These are phyloP conservation scores for Aphaenogaster ashmeadi DNA, from an alignment of 1,140 invertebrate genomes.

Conservation along the genomic window DNA sequence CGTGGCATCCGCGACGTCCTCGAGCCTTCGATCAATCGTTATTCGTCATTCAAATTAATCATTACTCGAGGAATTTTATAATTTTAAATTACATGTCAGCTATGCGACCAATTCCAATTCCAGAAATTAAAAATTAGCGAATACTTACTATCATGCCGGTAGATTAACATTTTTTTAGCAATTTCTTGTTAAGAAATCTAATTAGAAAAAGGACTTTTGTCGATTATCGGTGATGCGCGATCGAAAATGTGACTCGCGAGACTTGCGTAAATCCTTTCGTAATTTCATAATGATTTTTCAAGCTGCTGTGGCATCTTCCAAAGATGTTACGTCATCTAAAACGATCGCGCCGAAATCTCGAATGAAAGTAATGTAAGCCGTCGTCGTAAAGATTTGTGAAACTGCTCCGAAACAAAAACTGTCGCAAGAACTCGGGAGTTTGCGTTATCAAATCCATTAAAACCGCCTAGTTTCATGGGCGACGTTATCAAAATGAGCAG, in stretches of 20 bases:
- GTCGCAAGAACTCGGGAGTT: background rate
- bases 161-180: background rate
- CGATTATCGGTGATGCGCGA: background rate
- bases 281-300: slow-evolving; percentile 11
- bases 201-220: background rate
- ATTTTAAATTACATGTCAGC: background rate
- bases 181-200: background rate
- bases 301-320: background rate
- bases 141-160: background rate
- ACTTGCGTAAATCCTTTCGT: slow-evolving; percentile 3
- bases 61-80: background rate
- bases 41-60: background rate
- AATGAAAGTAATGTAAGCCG: background rate
- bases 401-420: background rate
- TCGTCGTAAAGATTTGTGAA: background rate
- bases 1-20: background rate
- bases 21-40: background rate
- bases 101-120: background rate
- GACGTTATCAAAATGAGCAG: background rate
- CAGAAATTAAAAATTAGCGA: background rate
- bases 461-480: background rate
- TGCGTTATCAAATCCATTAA: background rate
- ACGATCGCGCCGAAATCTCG: background rate
- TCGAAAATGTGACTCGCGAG: slow-evolving; percentile 5
- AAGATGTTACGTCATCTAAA: slow-evolving; percentile 13